Evolutionary conservation across 2,888 invertebrate species (phyloP).

Genomic region (Cenopis cana): DNA sequence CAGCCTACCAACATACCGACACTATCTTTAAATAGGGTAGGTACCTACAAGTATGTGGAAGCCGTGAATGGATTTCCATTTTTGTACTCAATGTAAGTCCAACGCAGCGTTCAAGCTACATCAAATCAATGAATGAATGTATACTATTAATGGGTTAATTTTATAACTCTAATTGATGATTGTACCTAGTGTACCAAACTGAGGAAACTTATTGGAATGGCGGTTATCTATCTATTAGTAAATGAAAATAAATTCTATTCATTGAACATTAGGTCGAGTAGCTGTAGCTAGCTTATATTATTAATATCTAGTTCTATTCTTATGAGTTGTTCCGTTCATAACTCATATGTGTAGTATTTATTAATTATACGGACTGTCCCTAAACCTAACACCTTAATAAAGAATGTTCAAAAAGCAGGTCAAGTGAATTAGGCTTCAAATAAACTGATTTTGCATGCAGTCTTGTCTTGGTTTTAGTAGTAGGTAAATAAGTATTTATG

Average conservation of each 20-base stretch:
- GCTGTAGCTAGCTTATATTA: no score
- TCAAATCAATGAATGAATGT: not conserved
- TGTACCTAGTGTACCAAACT: not conserved
- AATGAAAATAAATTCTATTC: not conserved
- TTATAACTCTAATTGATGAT: not conserved
- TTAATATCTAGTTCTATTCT: no score
- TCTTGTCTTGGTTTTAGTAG: no score
- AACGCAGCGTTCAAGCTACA: slow-evolving; percentile 3
- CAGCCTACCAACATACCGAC: not conserved
- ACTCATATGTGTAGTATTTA: no score
- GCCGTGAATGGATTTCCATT: not conserved
- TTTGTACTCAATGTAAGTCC: not conserved
- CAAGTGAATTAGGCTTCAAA: no score
- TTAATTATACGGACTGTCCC: no score
- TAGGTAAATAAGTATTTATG: no score
- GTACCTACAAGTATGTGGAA: not conserved
- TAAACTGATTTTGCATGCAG: no score
- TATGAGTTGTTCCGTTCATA: no score
- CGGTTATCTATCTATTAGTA: not conserved
- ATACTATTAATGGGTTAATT: not conserved
- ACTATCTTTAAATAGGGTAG: not conserved
- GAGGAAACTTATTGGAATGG: not conserved
- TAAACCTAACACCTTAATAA: no score
- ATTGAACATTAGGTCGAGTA: no score
- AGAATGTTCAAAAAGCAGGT: no score